A percentile compares a stretch with the other conserved stretches of the same genome.
Conservation (phyloP, 2,113 vertebrate genomes). For the Muntiacus reevesi region DNA sequence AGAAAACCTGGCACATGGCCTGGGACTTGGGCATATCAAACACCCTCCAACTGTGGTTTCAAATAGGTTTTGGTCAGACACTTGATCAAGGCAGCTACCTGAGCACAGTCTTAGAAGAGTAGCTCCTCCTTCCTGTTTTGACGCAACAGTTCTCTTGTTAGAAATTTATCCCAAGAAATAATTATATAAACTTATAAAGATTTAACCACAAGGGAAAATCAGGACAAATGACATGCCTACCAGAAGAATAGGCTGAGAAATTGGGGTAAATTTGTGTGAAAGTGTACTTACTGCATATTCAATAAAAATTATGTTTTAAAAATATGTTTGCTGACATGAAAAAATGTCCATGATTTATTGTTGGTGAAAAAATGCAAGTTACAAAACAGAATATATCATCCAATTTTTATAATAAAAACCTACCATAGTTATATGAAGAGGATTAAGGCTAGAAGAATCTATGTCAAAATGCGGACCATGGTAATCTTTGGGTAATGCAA, state of each 20-base stretch:
- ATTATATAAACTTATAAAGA: not conserved
- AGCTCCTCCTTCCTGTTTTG: not conserved
- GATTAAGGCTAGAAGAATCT: not conserved
- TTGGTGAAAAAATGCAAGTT: not conserved
- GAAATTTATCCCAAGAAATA: not conserved
- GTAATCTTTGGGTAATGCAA: not conserved
- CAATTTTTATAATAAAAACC: not conserved
- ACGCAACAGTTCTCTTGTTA: not conserved
- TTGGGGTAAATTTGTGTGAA: not conserved
- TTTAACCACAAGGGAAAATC: not conserved
- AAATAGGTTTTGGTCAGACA: not conserved
- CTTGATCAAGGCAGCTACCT: not conserved
- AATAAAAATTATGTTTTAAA: not conserved
- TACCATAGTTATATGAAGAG: not conserved
- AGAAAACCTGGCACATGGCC: not conserved
- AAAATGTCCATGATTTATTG: not conserved
- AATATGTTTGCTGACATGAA: not conserved
- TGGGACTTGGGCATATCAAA: not conserved
- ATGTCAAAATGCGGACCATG: not conserved
- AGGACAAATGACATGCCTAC: not conserved
- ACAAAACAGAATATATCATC: not conserved
- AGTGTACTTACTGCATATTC: too few relatives aligned
- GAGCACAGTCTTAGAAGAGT: not conserved
- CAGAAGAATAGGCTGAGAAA: not conserved
- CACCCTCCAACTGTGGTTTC: not conserved